These are phyloP conservation scores for Bothrops jararaca DNA, from an alignment of 2,113 vertebrate species.

Conservation along the genomic window DNA sequence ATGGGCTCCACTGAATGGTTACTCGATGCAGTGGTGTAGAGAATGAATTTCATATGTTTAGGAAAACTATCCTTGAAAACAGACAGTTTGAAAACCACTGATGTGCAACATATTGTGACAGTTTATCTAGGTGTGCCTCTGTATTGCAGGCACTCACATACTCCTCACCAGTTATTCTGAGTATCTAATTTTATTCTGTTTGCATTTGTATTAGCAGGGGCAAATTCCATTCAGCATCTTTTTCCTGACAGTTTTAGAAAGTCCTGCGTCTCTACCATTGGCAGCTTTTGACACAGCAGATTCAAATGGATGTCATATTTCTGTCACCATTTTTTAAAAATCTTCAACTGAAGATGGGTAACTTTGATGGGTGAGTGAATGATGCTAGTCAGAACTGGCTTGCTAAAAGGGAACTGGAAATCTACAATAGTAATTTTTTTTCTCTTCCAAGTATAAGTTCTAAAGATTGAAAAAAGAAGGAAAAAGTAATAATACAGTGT, in stretches of 20 bases:
- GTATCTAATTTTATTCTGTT: not conserved
- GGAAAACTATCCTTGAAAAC: not conserved
- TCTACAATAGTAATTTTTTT: not conserved
- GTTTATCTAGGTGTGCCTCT: not conserved
- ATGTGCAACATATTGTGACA: not conserved
- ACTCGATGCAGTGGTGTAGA: not conserved
- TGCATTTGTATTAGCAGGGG: not conserved
- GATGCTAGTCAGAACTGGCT: not conserved
- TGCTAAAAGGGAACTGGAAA: not conserved
- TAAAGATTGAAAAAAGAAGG: not conserved
- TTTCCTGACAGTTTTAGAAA: constrained; percentile 8
- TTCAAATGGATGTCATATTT: constrained; percentile 15
- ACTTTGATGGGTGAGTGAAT: constrained; percentile 1
- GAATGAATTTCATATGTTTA: not conserved
- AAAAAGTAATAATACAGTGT: not conserved
- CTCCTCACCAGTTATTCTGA: not conserved
- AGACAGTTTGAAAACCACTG: not conserved
- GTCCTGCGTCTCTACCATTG: not conserved
- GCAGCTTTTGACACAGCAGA: constrained; percentile 6
- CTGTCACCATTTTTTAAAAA: not conserved
- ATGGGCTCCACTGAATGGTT: not conserved
- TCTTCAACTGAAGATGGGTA: not conserved
- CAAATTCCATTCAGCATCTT: not conserved
- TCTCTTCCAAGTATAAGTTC: not conserved
- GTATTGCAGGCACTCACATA: not conserved